Evolutionary conservation across 2,888 invertebrate genomes (phyloP).

Genomic region (Zhengitettix transpicula): DNA sequence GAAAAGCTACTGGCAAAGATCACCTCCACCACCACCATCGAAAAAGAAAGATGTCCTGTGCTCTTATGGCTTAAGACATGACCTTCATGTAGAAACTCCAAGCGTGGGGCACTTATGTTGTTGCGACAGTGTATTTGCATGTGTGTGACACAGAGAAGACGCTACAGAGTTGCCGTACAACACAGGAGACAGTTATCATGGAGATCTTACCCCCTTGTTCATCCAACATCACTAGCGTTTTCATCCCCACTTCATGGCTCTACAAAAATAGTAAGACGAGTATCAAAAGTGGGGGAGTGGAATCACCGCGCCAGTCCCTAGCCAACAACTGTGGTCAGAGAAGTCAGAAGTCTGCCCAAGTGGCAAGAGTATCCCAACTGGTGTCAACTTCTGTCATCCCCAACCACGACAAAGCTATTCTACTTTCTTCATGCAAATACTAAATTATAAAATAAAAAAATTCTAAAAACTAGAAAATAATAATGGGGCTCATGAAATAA

Average conservation of each 20-base stretch:
- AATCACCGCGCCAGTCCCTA: not conserved
- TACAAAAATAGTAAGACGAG: conserved; percentile 45
- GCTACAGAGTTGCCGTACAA: not conserved
- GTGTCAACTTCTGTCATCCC: not conserved
- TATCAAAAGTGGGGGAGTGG: not conserved
- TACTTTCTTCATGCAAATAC: not conserved
- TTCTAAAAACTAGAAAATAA: not conserved
- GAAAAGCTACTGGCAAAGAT: too few relatives aligned
- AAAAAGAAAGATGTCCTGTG: too few relatives aligned
- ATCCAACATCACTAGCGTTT: conserved; percentile 99
- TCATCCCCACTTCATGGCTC: conserved; percentile 99
- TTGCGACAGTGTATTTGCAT: too few relatives aligned
- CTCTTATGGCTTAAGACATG: too few relatives aligned
- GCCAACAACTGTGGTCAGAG: not conserved
- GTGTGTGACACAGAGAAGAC: too few relatives aligned
- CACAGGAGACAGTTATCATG: not conserved
- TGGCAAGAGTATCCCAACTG: too few relatives aligned
- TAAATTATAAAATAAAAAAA: not conserved
- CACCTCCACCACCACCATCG: too few relatives aligned
- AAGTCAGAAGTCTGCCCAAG: not conserved
- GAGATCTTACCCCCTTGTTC: conserved; percentile 96
- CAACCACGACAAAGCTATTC: not conserved
- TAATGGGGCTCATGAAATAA: not conserved
- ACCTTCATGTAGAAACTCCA: too few relatives aligned
- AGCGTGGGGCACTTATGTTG: too few relatives aligned